phyloP scores from a whole-genome alignment of 2,888 invertebrate genomes.

The Aelia acuminata region DNA sequence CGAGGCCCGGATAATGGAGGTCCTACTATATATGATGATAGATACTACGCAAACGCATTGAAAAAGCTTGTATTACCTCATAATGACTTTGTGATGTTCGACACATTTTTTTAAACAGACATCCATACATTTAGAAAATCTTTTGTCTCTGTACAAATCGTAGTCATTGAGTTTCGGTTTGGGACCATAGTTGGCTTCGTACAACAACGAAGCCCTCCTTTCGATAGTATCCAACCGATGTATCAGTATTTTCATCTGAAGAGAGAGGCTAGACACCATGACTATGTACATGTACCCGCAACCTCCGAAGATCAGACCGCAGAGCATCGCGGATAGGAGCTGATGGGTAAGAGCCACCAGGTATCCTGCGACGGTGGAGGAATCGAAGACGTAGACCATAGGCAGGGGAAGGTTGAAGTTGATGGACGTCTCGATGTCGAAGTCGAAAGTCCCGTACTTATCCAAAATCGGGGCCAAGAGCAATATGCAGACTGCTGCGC shows the following conservation, averaged over 20 bases:
- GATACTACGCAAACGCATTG: too few species aligned
- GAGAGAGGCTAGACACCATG: background rate
- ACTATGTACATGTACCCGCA: constrained; percentile 36
- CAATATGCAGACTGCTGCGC: background rate
- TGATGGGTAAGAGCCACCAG: background rate
- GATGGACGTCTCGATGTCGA: background rate
- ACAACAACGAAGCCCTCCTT: background rate
- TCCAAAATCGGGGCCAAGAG: constrained; percentile 8
- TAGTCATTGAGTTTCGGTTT: background rate
- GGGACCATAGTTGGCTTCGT: background rate
- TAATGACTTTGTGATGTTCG: constrained; percentile 23
- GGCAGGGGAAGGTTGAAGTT: constrained; percentile 25
- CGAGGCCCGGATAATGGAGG: too few species aligned
- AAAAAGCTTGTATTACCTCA: constrained; percentile 17
- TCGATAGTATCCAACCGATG: background rate
- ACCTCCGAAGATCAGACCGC: constrained; percentile 14
- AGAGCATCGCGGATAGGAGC: background rate
- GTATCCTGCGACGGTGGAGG: background rate
- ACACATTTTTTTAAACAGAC: constrained; percentile 1
- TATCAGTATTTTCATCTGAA: background rate
- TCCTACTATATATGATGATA: too few species aligned
- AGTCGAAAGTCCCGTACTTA: constrained; percentile 24
- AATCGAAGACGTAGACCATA: constrained; percentile 2
- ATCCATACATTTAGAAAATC: constrained; percentile 33
- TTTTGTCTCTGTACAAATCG: background rate